Conservation (phyloP, 2,888 invertebrate species). For the Ptycholaimellus sp. region DNA sequence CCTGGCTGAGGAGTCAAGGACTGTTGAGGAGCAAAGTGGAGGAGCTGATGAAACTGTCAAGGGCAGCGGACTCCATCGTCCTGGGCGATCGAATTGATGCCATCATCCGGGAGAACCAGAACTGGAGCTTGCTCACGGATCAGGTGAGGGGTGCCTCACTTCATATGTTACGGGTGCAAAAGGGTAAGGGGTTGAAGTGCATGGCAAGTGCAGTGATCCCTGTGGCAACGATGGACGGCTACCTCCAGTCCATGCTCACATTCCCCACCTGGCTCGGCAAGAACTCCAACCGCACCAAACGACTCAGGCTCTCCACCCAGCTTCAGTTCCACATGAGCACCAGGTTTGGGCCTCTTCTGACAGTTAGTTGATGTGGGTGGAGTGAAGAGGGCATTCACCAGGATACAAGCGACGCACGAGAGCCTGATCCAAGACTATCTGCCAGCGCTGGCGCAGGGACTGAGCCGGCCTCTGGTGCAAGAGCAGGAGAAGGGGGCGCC, state of each 20-base stretch:
- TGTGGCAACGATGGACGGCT: too few species aligned
- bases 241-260: too few species aligned
- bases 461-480: constrained; percentile 49
- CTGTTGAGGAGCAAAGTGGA: constrained; percentile 24
- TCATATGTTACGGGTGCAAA: too few species aligned
- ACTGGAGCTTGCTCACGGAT: constrained; percentile 59
- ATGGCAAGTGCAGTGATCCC: too few species aligned
- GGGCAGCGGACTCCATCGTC: constrained; percentile 59
- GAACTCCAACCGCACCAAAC: constrained; percentile 59
- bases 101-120: constrained; percentile 43
- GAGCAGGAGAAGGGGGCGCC: constrained; percentile 25
- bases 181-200: too few species aligned
- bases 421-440: constrained; percentile 45
- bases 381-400: too few species aligned
- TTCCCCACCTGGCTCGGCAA: constrained; percentile 92
- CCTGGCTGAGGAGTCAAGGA: not conserved
- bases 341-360: constrained; percentile 28
- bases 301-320: constrained; percentile 54
- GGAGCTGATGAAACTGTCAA: constrained; percentile 44
- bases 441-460: constrained; percentile 46
- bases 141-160: too few species aligned
- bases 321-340: constrained; percentile 64
- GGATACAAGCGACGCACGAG: constrained; percentile 13
- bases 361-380: not conserved
- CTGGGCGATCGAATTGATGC: constrained; percentile 60